Base-by-base conservation (phyloP, 2,888 invertebrate species). In the Tipula confusa region DNA sequence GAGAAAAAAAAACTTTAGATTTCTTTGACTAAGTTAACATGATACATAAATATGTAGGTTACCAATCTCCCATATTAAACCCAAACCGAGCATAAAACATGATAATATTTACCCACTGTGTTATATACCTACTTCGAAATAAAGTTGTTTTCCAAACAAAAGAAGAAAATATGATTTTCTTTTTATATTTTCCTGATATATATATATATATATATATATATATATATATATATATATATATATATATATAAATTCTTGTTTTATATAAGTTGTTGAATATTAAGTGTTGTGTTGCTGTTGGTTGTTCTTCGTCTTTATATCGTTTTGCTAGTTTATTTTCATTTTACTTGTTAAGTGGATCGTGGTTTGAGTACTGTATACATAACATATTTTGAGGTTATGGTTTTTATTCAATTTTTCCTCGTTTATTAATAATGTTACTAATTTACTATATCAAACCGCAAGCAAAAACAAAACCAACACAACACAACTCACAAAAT, bases 191-290 rank as follows among this genome's bases (percentile, higher is more conserved):
- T 64, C 24, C 43, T 43, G 43, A 64, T 64, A 64, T 64, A 64
- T 64, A 64, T 7, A 64, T 64, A 24, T n/a, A n/a, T n/a, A n/a
- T n/a, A n/a, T n/a, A n/a, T n/a, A n/a, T n/a, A n/a, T n/a, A n/a
- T n/a, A n/a, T n/a, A n/a, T n/a, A n/a, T n/a, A n/a, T n/a, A n/a
- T n/a, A n/a, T n/a, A n/a, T n/a, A n/a, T n/a, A n/a, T n/a, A n/a
- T n/a, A 64, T 64, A 64, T 64, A 64, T 64, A 64, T 7, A 64
- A 24, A 24, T 64, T 64, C 24, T 64, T 64, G 64, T 64, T 43
- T 64, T 64, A 64, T n/a, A n/a, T 64, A 64, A 64, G 64, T 64
- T 64, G 64, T 64, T 64, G 64, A 64, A 64, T 64, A 64, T 64
- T 64, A 64, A 64, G 64, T 64, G 2, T 64, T 24, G 64, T 64